These are phyloP conservation scores for Orthonyx spaldingii DNA, from an alignment of 2,113 vertebrate genomes.

Conservation along the genomic window DNA sequence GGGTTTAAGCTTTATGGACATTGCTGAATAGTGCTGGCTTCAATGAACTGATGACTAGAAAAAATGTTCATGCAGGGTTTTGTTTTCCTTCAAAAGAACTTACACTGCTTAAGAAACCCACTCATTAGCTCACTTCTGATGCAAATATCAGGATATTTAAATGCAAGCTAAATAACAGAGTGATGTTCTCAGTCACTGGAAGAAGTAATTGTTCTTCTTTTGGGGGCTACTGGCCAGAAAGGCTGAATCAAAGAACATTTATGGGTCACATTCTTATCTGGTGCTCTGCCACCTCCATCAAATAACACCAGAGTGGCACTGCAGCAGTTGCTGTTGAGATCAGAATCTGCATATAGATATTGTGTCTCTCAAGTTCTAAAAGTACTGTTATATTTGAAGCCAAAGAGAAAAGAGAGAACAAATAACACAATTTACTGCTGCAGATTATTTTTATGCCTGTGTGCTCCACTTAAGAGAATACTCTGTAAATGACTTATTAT, in stretches of 20 bases:
- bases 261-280: not conserved
- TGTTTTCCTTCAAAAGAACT: conserved; percentile 3
- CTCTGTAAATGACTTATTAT: conserved; percentile 62
- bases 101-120: not conserved
- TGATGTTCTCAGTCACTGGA: not conserved
- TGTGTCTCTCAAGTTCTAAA: conserved; percentile 25
- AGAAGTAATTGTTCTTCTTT: not conserved
- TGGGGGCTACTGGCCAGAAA: not conserved
- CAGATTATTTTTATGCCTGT: conserved; percentile 50
- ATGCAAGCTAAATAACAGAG: not conserved
- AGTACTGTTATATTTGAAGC: conserved; percentile 27
- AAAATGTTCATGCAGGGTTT: not conserved
- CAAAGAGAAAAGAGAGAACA: not conserved
- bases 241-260: not conserved
- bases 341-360: conserved; percentile 28
- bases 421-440: conserved; percentile 24
- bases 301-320: not conserved
- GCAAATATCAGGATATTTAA: conserved; percentile 22
- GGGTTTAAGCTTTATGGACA: not conserved
- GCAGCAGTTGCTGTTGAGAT: conserved; percentile 22
- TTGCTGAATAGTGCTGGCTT: not conserved
- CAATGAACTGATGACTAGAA: not conserved
- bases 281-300: not conserved
- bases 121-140: not conserved
- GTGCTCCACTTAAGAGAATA: conserved; percentile 62